phyloP scores from a whole-genome alignment of 2,888 invertebrate species.

The Noctua fimbriata region DNA sequence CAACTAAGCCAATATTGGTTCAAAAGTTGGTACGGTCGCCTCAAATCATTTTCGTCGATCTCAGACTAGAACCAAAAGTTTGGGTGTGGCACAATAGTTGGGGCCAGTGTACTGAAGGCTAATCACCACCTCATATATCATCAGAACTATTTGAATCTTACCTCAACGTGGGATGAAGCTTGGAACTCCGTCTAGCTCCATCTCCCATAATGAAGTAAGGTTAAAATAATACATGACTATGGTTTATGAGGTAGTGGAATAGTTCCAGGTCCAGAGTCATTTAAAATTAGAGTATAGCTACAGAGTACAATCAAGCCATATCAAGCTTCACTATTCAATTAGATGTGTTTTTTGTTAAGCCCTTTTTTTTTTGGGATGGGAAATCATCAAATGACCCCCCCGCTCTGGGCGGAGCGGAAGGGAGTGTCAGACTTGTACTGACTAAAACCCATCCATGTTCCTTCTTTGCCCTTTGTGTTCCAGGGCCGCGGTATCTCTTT shows the following conservation, averaged over 20 bases:
- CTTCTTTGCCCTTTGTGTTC: no score
- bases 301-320: constrained; percentile 6
- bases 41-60: background rate
- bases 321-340: background rate
- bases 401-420: no score
- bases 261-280: background rate
- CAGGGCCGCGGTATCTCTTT: no score
- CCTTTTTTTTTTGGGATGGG: no score
- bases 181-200: background rate
- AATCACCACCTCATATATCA: background rate
- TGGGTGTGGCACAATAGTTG: constrained; percentile 8
- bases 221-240: background rate
- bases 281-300: background rate
- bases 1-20: background rate
- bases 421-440: no score
- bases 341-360: background rate
- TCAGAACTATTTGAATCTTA: background rate
- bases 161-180: background rate
- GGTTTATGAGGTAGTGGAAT: background rate
- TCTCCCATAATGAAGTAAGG: background rate
- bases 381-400: no score
- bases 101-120: background rate
- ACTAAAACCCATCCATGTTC: no score
- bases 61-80: constrained; percentile 1
- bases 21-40: constrained; percentile 14